phyloP scores from a whole-genome alignment of 2,888 invertebrate species.

The Halictus quadricinctus region DNA sequence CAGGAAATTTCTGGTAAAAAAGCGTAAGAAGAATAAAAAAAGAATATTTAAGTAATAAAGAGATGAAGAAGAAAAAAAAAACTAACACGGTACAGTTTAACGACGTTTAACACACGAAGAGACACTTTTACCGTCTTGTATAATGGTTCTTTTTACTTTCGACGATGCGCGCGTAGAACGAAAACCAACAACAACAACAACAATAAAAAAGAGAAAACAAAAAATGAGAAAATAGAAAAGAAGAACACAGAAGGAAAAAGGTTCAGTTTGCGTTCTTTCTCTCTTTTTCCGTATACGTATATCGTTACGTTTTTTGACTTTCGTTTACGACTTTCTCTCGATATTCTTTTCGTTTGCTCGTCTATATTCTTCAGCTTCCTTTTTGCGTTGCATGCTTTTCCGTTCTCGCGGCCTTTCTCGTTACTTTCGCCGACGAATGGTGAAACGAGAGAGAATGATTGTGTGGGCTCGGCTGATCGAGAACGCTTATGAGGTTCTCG shows the following conservation, averaged over 20 bases:
- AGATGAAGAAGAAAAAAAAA: background rate
- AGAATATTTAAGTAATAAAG: constrained; percentile 53
- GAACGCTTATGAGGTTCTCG: background rate
- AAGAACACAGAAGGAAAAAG: background rate
- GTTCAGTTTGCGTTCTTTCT: background rate
- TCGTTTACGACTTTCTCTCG: constrained; percentile 7
- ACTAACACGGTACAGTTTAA: constrained; percentile 39
- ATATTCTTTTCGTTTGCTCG: constrained; percentile 26
- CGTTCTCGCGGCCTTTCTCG: background rate
- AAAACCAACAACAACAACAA: background rate
- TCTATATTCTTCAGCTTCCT: constrained; percentile 12
- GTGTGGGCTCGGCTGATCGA: background rate
- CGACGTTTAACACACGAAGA: background rate
- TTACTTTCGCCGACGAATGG: background rate
- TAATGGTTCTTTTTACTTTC: constrained; percentile 8
- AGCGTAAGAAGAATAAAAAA: constrained; percentile 31
- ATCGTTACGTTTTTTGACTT: background rate
- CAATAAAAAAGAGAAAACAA: background rate
- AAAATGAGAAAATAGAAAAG: background rate
- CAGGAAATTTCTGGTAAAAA: constrained; percentile 72
- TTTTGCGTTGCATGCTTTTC: constrained; percentile 12
- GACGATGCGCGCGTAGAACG: background rate
- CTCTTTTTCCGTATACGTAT: background rate
- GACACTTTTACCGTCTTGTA: background rate
- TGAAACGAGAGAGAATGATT: background rate